phyloP scores from a whole-genome alignment of 2,797 vertebrate genomes.

The Enteromius fasciolatus region DNA sequence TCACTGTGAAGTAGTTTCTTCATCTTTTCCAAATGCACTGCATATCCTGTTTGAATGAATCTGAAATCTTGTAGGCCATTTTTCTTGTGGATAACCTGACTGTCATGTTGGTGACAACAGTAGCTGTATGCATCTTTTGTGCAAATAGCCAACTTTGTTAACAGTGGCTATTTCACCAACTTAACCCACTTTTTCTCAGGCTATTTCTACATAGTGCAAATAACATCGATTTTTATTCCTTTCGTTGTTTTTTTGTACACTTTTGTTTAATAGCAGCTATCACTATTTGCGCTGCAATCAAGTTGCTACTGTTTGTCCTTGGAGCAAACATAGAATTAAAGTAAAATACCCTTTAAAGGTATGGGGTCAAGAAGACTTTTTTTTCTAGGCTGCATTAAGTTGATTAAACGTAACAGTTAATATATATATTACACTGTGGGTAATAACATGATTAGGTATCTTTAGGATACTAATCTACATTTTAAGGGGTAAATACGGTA shows the following conservation, averaged over 20 bases:
- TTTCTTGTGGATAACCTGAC: background rate
- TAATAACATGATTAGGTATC: too few relatives aligned
- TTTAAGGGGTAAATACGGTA: too few relatives aligned
- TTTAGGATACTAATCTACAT: too few relatives aligned
- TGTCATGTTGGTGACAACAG: background rate
- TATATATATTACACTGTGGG: too few relatives aligned
- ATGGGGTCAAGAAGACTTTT: background rate
- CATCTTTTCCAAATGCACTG: constrained; percentile 9
- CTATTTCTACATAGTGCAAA: background rate
- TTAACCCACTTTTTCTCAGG: background rate
- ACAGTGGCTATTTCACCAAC: background rate
- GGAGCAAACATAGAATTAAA: background rate
- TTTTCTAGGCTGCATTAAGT: background rate
- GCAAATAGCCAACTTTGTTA: background rate
- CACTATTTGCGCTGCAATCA: background rate
- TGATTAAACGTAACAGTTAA: background rate
- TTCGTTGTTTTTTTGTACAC: background rate
- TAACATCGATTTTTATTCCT: background rate
- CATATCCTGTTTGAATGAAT: background rate
- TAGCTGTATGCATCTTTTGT: background rate
- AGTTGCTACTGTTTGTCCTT: background rate
- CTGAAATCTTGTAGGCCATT: background rate
- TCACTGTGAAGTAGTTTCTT: constrained; percentile 16
- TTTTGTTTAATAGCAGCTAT: background rate
- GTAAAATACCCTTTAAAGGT: background rate